A percentile compares a stretch with the other conserved stretches of the same genome.
Evolutionary conservation across 1,140 invertebrate genomes (phyloP).

Genomic region (Temnothorax curvispinosus): DNA sequence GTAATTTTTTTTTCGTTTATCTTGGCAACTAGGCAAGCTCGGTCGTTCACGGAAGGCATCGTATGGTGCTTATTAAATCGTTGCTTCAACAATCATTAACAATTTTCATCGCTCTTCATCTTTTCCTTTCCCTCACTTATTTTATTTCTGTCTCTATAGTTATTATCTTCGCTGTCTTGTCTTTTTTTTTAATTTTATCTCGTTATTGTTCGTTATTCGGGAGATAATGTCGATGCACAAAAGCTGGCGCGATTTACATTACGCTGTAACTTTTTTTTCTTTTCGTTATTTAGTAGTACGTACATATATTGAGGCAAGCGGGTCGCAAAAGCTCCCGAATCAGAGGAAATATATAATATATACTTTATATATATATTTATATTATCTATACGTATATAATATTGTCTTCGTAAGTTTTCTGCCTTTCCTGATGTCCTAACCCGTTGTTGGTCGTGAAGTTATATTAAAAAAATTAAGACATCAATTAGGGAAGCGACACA

Average conservation of each 20-base stretch:
- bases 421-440: constrained; percentile 66
- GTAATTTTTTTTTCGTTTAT: constrained; percentile 67
- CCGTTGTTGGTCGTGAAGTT: constrained; percentile 45
- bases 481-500: background rate
- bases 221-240: constrained; percentile 71
- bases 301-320: constrained; percentile 74
- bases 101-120: constrained; percentile 72
- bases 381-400: constrained; percentile 72
- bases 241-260: constrained; percentile 65
- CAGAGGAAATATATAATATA: constrained; percentile 70
- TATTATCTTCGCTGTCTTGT: constrained; percentile 35
- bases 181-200: constrained; percentile 50
- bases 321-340: constrained; percentile 72
- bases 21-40: constrained; percentile 85
- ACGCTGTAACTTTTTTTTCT: constrained; percentile 55
- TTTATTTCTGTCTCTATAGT: constrained; percentile 41
- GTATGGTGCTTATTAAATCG: constrained; percentile 83
- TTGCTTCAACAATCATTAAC: constrained; percentile 82
- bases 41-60: constrained; percentile 86
- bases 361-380: constrained; percentile 63
- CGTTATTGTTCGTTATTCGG: constrained; percentile 65
- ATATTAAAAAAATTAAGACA: background rate
- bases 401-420: constrained; percentile 73
- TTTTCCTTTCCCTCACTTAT: constrained; percentile 48
- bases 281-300: constrained; percentile 65